Conservation (phyloP, 2,113 vertebrate genomes). For the Willisornis vidua region DNA sequence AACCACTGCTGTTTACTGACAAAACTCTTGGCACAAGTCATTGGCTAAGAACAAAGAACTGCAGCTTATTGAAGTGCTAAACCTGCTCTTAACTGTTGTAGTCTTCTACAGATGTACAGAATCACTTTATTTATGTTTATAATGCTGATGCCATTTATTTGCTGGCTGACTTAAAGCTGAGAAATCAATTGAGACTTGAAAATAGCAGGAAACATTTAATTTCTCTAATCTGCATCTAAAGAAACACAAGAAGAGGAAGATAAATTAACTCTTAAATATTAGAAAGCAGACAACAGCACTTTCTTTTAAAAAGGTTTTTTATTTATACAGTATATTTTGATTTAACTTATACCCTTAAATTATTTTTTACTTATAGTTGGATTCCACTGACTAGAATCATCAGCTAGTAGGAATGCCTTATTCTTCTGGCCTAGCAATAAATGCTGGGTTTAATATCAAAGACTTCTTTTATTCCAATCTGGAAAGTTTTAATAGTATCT, state of each 20-base stretch:
- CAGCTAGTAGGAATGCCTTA: not conserved
- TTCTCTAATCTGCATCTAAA: not conserved
- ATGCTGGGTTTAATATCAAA: not conserved
- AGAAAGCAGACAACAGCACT: not conserved
- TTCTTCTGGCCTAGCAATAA: not conserved
- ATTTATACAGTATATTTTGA: not conserved
- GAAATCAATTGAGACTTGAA: not conserved
- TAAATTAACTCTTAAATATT: not conserved
- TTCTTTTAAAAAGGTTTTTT: not conserved
- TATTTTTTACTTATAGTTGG: not conserved
- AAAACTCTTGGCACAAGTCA: not conserved
- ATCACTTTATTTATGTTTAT: not conserved
- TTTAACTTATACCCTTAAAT: not conserved
- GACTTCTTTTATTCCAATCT: not conserved
- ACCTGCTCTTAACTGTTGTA: not conserved
- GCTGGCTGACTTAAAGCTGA: not conserved
- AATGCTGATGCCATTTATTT: not conserved
- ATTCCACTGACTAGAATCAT: not conserved
- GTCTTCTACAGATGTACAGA: not conserved
- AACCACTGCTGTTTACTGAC: not conserved
- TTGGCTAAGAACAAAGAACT: not conserved
- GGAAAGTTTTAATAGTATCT: not conserved
- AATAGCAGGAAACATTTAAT: not conserved
- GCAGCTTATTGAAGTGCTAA: not conserved
- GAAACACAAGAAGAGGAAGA: not conserved